Evolutionary conservation across 2,888 invertebrate genomes (phyloP), one percentile per base, ranked within the genome.

Genomic region (Saturnia japonica): DNA sequence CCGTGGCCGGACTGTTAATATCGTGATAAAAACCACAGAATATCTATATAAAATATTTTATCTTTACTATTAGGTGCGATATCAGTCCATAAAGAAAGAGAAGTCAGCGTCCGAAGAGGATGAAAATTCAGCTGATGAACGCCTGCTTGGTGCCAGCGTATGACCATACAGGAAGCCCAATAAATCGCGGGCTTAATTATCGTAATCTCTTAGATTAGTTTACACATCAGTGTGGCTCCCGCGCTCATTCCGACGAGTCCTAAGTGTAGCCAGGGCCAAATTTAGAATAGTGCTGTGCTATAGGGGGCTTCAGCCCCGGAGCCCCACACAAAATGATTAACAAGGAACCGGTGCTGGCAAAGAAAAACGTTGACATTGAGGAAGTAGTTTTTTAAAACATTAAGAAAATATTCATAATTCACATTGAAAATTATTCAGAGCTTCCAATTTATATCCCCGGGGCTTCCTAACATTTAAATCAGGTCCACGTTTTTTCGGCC

Each of bases 51-150:
- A 68, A 40, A 70, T 47, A 70, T 79, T 76, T 19, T 81, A 43
- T 43, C n/a, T 57, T 60, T 60, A 28, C 57, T 60, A 28, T 60
- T 60, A 94, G 94, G 94, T 94, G 40, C 94, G 95, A 76, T 96
- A 96, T 81, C 94, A 95, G 79, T 95, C 95, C 34, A 93, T 95
- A 75, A 95, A 94, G 80, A 95, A 95, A 78, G 94, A 94, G 73
- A 94, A 94, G 78, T 93, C 94, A 47, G 95, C 95, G 57, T 95
- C 96, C 0, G 96, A 96, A 77, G 95, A 95, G 74, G 96, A 96
- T 72, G 94, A 95, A 51, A 90, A 95, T 69, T 96, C 96, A 0
- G 95, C 94, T 0, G 96, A 96, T 80, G 96, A 96, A 80, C 94
- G 95, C 68, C 86, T 96, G 14, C 86, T 96, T 11, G 95, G 95